Base-by-base conservation (phyloP, 35 echinoderm and acorn worm species). In the Strongylocentrotus purpuratus region DNA sequence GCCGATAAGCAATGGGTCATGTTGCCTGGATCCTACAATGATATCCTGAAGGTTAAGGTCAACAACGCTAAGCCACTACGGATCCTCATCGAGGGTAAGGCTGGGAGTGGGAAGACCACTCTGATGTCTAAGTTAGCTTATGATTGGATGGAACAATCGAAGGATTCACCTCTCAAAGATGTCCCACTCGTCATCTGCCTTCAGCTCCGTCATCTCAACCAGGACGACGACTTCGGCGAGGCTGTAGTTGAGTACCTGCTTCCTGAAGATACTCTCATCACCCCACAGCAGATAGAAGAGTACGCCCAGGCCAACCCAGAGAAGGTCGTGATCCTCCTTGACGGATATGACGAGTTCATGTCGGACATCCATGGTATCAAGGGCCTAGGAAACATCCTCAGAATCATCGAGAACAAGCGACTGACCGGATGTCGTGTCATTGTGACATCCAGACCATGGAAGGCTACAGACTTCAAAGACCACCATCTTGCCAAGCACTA, bases 281-380 rank as follows among this genome's bases (percentile, higher is more conserved):
- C 87, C 22, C 47, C 87, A 28, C 22, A 33, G 46, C 93, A 87
- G 46, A 47, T 96, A 33, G 92, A 94, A 92, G 41, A 46, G 46
- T 96, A 86, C 45, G 45, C 86, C 28, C 85, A 92, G 47, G 86
- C 86, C 60, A 85, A 96, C 41, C 94, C 96, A 31, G 96, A 94
- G 41, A 91, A 96, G 5, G 94, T 94, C 33, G 94, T 94, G 18
- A 52, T 96, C 20, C 48, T 96, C 33, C 86, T 96, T 41, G 96
- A 96, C 70, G 96, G 96, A 10, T 96, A 96, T 94, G 96, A 96
- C 46, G 96, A 96, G 86, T 96, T 96, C 85, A 48, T 46, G 32
- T 46, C 86, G 5, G 86, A 90, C 31, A 95, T 87, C 22, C 86
- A 89, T 14, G 94, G 88, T n/a, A 91, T 94, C n/a, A 96, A 88